Base-by-base conservation (phyloP, 1,140 invertebrate genomes). In the Chlorops oryzae region DNA sequence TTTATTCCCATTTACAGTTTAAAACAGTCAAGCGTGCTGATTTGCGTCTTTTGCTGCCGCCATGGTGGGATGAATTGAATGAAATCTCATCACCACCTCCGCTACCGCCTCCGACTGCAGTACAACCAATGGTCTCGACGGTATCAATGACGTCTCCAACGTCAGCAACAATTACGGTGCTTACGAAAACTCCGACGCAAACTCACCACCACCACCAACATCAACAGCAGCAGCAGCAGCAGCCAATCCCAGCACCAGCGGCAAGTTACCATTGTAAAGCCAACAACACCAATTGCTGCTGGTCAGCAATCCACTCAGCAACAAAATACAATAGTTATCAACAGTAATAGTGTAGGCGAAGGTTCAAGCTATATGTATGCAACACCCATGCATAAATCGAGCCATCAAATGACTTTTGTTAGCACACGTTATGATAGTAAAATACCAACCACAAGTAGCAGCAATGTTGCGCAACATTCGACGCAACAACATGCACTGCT, bases 21-120 rank as follows among this genome's bases (percentile, higher is more conserved):
- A 52, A 52, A 49, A 56, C 40, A 15, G 50, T 52, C 22, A 63
- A 71, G 59, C 78, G 94, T 24, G 89, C 93, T 2, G 90, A 94
- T 70, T 72, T 97, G 28, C 79, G 94, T n/a, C 79, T 96, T 2
- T 72, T 96, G 46, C 81, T 88, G 63, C 92, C 93, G 12, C 94
- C 94, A 0, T 98, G 94, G 94, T 89, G 83, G 74, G 93, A 97
- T 62, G 94, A 98, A 73, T 73, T 96, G 37, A 89, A 91, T 62
- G 87, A 88, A 70, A 73, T 78, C 38, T 54, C 65, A 17, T 61
- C 63, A 17, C 12, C 58, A 15, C 25, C 47, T 34, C 46, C 51
- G 17, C 34, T 45, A 2, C 23, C 52, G 39, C 18, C 50, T 6
- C 5, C 56, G 21, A 35, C 50, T 18, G n/a, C 17, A 34, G 28